These are phyloP conservation scores for Macquaria australasica DNA, from an alignment of 2,113 vertebrate genomes.

Conservation along the genomic window DNA sequence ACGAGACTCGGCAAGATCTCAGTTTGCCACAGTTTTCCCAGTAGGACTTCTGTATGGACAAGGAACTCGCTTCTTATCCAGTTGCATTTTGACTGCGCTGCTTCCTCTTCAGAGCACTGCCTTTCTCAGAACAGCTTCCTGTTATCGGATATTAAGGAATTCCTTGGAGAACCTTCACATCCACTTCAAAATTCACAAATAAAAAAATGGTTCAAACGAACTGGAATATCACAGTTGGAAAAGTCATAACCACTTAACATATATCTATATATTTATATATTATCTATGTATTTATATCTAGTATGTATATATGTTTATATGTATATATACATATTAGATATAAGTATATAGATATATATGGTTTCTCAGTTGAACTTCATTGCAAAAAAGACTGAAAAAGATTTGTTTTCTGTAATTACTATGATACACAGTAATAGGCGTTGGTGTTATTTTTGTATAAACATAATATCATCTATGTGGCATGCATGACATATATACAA, in stretches of 20 bases:
- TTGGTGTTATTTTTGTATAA: slow-evolving; percentile 89
- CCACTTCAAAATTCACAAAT: slow-evolving; percentile 32
- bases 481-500: slow-evolving; percentile 89
- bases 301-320: slow-evolving; percentile 26
- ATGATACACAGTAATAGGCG: slow-evolving; percentile 83
- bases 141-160: slow-evolving; percentile 46
- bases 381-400: slow-evolving; percentile 77
- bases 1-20: slow-evolving; percentile 24
- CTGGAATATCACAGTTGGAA: slow-evolving; percentile 73
- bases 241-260: slow-evolving; percentile 69
- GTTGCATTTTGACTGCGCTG: slow-evolving; percentile 62
- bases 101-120: slow-evolving; percentile 71
- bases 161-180: slow-evolving; percentile 54
- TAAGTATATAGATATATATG: slow-evolving; percentile 54
- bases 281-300: slow-evolving; percentile 57
- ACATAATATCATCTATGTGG: slow-evolving; percentile 88
- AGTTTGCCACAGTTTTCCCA: no score
- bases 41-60: slow-evolving; percentile 40
- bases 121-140: slow-evolving; percentile 65
- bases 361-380: slow-evolving; percentile 74
- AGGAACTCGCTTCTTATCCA: slow-evolving; percentile 67
- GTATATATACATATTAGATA: slow-evolving; percentile 55
- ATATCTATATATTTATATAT: slow-evolving; percentile 65
- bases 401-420: slow-evolving; percentile 81
- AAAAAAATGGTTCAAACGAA: slow-evolving; percentile 50